Evolutionary conservation across 1,140 invertebrate genomes (phyloP).

Genomic region (Planococcus citri): DNA sequence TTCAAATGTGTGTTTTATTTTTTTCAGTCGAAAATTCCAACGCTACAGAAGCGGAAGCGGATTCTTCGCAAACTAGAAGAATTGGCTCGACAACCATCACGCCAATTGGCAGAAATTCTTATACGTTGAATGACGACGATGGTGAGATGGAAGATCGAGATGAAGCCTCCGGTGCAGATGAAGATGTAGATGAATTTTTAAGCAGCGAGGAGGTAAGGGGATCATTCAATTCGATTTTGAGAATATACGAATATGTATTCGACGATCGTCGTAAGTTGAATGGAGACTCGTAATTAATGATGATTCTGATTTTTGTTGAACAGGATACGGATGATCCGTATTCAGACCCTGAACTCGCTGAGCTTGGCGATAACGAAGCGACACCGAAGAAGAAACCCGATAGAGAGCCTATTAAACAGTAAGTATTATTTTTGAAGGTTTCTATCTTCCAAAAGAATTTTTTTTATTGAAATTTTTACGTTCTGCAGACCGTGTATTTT

Average conservation of each 20-base stretch:
- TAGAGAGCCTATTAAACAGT: not conserved
- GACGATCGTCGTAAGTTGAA: not conserved
- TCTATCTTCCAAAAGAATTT: no score
- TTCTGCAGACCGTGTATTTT: conserved; percentile 62
- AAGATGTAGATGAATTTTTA: conserved; percentile 37
- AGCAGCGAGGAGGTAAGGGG: not conserved
- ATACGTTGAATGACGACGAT: conserved; percentile 21
- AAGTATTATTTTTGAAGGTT: no score
- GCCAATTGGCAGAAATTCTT: conserved; percentile 34
- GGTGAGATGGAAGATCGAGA: conserved; percentile 22
- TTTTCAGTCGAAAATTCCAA: not conserved
- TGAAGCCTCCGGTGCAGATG: conserved; percentile 45
- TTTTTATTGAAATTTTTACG: no score
- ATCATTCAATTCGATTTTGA: conserved; percentile 25
- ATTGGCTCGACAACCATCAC: conserved; percentile 59
- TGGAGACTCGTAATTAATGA: no score
- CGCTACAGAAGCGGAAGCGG: not conserved
- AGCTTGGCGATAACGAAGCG: not conserved
- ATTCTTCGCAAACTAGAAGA: conserved; percentile 33
- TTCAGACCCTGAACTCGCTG: not conserved
- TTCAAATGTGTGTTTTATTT: not conserved
- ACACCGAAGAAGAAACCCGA: not conserved
- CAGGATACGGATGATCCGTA: not conserved
- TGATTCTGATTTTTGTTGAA: no score
- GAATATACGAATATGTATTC: no score